A percentile compares a stretch with the other conserved stretches of the same genome.
Evolutionary conservation across 2,888 invertebrate genomes (phyloP).

Genomic region (Spisula solida): DNA sequence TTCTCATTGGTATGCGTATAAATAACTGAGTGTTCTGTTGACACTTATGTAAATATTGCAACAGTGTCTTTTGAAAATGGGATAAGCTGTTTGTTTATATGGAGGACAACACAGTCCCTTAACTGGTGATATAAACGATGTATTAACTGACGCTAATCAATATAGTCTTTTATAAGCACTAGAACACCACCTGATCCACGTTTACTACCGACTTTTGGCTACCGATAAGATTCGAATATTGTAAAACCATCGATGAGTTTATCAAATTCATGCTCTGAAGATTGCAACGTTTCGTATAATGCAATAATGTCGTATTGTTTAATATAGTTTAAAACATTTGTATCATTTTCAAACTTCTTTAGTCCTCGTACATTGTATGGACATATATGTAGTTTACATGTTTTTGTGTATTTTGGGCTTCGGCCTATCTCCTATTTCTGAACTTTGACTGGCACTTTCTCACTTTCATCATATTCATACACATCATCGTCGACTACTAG

Average conservation of each 20-base stretch:
- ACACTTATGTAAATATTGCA: slow-evolving; percentile 46
- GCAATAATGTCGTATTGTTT: too few species aligned
- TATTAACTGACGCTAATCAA: slow-evolving; percentile 23
- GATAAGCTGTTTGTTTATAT: neutral
- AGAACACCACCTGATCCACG: slow-evolving; percentile 45
- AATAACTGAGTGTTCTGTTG: slow-evolving; percentile 50
- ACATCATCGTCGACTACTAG: slow-evolving; percentile 19
- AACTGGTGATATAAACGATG: slow-evolving; percentile 24
- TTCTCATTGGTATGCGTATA: slow-evolving; percentile 40
- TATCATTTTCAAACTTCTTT: slow-evolving; percentile 20
- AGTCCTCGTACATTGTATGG: slow-evolving; percentile 40
- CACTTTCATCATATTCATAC: neutral
- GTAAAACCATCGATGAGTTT: too few species aligned
- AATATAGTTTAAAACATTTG: too few species aligned
- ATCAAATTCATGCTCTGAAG: too few species aligned
- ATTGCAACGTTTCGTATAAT: too few species aligned
- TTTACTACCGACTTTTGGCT: neutral
- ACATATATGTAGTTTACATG: neutral
- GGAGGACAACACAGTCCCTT: slow-evolving; percentile 34
- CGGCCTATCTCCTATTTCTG: slow-evolving; percentile 37
- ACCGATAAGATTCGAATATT: too few species aligned
- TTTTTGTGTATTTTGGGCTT: slow-evolving; percentile 33
- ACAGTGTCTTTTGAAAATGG: slow-evolving; percentile 22
- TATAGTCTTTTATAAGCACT: slow-evolving; percentile 36
- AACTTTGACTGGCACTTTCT: slow-evolving; percentile 7